Percentiles rank a stretch among this genome's conserved stretches.
These are phyloP conservation scores for Bungarus multicinctus DNA, from an alignment of 2,113 vertebrate species.

Conservation along the genomic window DNA sequence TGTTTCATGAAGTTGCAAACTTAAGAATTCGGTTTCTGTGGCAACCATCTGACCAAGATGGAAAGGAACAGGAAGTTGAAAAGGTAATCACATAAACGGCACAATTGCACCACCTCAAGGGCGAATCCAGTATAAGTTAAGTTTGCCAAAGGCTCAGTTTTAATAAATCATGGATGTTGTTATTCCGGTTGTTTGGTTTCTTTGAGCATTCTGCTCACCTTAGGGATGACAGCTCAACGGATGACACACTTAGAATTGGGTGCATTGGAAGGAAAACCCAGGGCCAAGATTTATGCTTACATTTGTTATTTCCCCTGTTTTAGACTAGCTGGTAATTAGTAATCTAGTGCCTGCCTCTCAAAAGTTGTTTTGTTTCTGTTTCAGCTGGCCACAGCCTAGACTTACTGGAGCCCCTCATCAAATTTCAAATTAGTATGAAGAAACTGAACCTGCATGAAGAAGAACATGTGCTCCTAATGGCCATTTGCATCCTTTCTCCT, in stretches of 20 bases:
- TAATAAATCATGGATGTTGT: neutral
- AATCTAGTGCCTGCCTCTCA: neutral
- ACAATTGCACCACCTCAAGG: neutral
- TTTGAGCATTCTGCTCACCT: neutral
- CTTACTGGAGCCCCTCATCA: conserved; percentile 90
- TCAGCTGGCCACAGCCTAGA: conserved; percentile 93
- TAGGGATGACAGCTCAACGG: neutral
- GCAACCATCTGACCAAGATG: neutral
- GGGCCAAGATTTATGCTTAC: neutral
- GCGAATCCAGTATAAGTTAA: neutral
- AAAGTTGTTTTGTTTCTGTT: neutral
- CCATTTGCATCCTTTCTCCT: conserved; percentile 96
- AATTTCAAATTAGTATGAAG: conserved; percentile 96
- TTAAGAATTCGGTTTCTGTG: neutral
- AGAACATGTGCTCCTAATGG: conserved; percentile 97
- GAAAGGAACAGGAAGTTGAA: neutral
- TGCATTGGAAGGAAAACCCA: neutral
- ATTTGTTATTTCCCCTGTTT: neutral
- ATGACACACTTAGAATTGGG: neutral
- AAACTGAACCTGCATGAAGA: conserved; percentile 91
- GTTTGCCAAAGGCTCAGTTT: neutral
- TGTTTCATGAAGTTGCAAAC: neutral
- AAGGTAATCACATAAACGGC: neutral
- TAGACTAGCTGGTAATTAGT: neutral
- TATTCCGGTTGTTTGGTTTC: neutral